Evolutionary conservation across 2,888 invertebrate genomes (phyloP), one percentile per base, ranked within the genome.

Genomic region (Sesia apiformis): DNA sequence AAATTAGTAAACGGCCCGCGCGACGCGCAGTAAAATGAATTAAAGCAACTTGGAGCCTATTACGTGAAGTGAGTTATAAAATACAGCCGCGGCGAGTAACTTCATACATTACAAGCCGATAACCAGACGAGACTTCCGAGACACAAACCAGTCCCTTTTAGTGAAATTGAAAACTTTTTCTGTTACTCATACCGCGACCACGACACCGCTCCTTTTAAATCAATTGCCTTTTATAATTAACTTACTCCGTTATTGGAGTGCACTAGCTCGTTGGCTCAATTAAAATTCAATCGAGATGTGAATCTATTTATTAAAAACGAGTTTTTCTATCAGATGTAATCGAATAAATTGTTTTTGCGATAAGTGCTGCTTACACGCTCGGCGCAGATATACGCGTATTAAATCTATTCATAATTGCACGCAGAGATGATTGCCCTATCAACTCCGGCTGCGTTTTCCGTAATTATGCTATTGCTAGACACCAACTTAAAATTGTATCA

Each of bases 81-180:
- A 88, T 88, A 87, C 84, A 79, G 80, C 82, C 76, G 78, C 78
- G 78, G 77, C 81, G 81, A 79, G 78, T 75, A 83, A 87, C 84
- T 89, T 88, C 88, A 90, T 90, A 88, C 86, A 89, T 90, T 90
- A 89, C 86, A 83, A 80, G 86, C 89, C 86, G 87, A 90, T 90
- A 90, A 89, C 89, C 89, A 88, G 88, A 85, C 86, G 78, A 87
- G 89, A 89, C 90, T 87, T 82, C 78, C 84, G 84, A 90, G 89
- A 90, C 84, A 87, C 87, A 90, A 88, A 87, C 87, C 90, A 90
- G 90, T 78, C 90, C 90, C 90, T 90, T 90, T 90, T 90, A 90
- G 90, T 89, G 81, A 87, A 89, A 90, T 90, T 90, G 90, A 89
- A 89, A 90, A 90, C 81, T 90, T 90, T 90, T 90, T 88, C 88